Conservation (phyloP, 2,113 vertebrate species). For the Mesitornis unicolor region DNA sequence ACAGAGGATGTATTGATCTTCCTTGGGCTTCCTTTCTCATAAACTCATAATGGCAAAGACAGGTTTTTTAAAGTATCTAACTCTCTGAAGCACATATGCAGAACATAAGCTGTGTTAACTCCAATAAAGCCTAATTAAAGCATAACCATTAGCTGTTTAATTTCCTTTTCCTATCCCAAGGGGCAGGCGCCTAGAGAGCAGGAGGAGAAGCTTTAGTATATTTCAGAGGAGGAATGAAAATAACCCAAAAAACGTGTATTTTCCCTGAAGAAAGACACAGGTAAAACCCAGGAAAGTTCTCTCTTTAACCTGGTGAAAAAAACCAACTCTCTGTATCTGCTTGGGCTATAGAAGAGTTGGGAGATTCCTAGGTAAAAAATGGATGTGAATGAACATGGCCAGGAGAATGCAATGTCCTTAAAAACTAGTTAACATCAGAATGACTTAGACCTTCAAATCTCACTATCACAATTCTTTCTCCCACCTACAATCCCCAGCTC, state of each 20-base stretch:
- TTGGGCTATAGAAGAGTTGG: not conserved
- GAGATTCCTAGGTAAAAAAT: not conserved
- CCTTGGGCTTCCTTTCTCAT: slow-evolving; percentile 97
- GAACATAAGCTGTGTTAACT: slow-evolving; percentile 71
- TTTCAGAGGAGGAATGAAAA: not conserved
- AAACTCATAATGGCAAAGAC: slow-evolving; percentile 81
- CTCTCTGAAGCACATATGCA: slow-evolving; percentile 34
- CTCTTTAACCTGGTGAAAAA: not conserved
- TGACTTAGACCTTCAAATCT: not conserved
- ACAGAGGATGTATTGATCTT: slow-evolving; percentile 94
- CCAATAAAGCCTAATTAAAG: slow-evolving; percentile 78
- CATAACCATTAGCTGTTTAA: slow-evolving; percentile 64
- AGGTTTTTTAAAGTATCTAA: slow-evolving; percentile 46
- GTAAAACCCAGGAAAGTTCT: not conserved
- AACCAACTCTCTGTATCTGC: not conserved
- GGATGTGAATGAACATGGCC: not conserved
- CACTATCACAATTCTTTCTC: not conserved
- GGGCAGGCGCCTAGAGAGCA: slow-evolving; percentile 18
- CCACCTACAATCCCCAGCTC: not conserved
- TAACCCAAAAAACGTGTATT: not conserved
- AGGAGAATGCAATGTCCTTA: not conserved
- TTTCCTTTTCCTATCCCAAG: slow-evolving; percentile 64
- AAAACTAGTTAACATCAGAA: not conserved
- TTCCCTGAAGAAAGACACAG: not conserved
- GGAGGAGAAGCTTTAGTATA: not conserved